Evolutionary conservation across 2,888 invertebrate species (phyloP).

Genomic region (Thysanoteuthis rhombus): DNA sequence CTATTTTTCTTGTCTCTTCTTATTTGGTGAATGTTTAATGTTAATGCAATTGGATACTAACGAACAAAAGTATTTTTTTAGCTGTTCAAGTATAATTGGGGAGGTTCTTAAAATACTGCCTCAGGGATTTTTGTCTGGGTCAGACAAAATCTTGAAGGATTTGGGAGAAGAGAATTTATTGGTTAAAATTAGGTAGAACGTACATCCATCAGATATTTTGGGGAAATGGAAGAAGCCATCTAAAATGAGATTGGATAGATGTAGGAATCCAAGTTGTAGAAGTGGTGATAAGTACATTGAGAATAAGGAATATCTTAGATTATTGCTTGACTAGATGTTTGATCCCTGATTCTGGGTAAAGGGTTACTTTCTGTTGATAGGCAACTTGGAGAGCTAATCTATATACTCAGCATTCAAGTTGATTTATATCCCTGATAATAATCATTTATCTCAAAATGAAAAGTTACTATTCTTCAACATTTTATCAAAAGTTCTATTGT

Average conservation of each 20-base stretch:
- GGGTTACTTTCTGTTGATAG: neutral
- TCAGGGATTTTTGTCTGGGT: neutral
- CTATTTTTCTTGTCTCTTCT: too few relatives aligned
- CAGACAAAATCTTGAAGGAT: neutral
- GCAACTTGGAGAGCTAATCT: neutral
- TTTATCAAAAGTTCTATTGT: too few relatives aligned
- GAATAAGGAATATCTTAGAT: neutral
- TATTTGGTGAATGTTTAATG: neutral
- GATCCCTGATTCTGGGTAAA: neutral
- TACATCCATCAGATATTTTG: neutral
- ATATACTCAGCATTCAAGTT: too few relatives aligned
- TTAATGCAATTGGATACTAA: neutral
- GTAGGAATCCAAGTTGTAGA: neutral
- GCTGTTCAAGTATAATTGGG: neutral
- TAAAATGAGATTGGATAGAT: neutral
- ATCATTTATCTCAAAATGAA: too few relatives aligned
- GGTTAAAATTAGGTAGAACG: neutral
- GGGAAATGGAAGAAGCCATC: neutral
- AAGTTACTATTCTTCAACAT: too few relatives aligned
- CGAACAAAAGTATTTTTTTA: neutral
- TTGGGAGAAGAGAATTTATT: neutral
- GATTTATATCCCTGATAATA: too few relatives aligned
- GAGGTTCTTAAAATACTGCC: neutral
- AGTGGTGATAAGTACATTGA: neutral
- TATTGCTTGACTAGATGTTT: neutral